Percentiles rank a stretch among this genome's conserved stretches.
Evolutionary conservation across 2,888 invertebrate species (phyloP).

Genomic region (Torymus aiolomorphi): DNA sequence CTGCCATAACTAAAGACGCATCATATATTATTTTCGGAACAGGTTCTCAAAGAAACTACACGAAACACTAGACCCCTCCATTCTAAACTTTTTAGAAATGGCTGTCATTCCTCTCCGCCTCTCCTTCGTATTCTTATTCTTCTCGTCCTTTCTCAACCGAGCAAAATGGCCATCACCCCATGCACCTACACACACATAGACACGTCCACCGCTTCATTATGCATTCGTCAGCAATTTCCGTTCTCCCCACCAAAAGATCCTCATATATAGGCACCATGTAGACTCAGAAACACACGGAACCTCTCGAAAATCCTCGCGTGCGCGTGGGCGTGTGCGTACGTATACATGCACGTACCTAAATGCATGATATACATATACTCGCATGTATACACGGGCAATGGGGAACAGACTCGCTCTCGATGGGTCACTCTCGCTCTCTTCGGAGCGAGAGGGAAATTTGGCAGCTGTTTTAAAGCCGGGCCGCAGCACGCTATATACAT

Average conservation of each 20-base stretch:
- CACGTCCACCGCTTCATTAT: constrained; percentile 15
- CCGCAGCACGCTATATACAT: constrained; percentile 47
- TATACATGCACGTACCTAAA: constrained; percentile 10
- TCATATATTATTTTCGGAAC: too few relatives aligned
- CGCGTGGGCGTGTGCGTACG: not conserved
- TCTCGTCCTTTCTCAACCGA: not conserved
- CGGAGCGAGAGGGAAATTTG: constrained; percentile 74
- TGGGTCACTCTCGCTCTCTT: constrained; percentile 74
- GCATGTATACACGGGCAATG: constrained; percentile 62
- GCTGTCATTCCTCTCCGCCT: not conserved
- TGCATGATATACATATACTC: constrained; percentile 37
- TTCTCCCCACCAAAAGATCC: not conserved
- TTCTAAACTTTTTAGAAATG: constrained; percentile 11
- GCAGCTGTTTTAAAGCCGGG: constrained; percentile 73
- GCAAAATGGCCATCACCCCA: constrained; percentile 39
- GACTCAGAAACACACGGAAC: too few relatives aligned
- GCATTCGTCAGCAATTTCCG: constrained; percentile 42
- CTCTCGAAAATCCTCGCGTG: constrained; percentile 27
- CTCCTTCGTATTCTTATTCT: not conserved
- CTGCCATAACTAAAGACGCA: too few relatives aligned
- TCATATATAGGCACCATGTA: too few relatives aligned
- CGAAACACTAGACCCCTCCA: too few relatives aligned
- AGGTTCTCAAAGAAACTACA: too few relatives aligned
- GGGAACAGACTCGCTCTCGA: constrained; percentile 74
- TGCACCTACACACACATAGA: not conserved